Conservation (phyloP, 2,113 vertebrate species). For the Xerus inauris region DNA sequence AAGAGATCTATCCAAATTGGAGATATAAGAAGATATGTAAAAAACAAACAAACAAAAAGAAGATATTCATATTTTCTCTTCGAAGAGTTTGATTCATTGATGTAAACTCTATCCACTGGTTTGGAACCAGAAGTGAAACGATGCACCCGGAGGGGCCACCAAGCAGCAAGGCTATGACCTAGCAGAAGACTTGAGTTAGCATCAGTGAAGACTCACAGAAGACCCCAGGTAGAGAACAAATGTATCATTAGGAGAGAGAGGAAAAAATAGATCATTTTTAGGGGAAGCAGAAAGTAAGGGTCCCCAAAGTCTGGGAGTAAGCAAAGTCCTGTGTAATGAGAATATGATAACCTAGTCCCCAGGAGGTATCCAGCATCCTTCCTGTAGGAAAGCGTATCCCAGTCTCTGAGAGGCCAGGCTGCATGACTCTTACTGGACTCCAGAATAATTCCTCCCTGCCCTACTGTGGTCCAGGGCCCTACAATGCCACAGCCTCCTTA, state of each 20-base stretch:
- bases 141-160: neutral
- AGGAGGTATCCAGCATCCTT: neutral
- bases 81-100: neutral
- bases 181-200: neutral
- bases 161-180: neutral
- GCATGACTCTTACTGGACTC: neutral
- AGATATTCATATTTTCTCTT: neutral
- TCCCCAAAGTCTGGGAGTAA: neutral
- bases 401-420: neutral
- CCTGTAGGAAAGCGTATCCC: neutral
- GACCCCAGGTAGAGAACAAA: neutral
- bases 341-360: neutral
- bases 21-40: neutral
- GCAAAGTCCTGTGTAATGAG: neutral
- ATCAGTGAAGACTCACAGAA: neutral
- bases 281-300: neutral
- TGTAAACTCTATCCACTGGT: neutral
- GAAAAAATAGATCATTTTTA: neutral
- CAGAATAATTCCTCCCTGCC: neutral
- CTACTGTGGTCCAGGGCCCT: neutral
- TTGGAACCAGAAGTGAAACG: neutral
- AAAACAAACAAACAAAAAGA: too few species aligned
- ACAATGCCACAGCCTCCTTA: fast-evolving
- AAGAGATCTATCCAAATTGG: neutral
- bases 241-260: neutral